Evolutionary conservation across 2,113 vertebrate species (phyloP).

Genomic region (Suncus etruscus): DNA sequence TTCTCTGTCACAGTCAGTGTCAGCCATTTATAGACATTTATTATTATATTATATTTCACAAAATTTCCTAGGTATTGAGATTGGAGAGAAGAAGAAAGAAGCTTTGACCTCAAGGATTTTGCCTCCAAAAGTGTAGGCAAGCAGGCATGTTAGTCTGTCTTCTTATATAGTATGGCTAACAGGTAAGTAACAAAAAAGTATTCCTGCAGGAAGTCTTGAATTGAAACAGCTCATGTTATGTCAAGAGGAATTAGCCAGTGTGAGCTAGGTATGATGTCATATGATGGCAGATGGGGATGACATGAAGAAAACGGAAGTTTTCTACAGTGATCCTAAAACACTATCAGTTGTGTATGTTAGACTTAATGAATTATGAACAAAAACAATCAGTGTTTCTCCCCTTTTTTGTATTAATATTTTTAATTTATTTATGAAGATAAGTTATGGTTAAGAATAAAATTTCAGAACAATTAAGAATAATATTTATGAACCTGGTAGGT

Average conservation of each 20-base stretch:
- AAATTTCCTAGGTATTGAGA: neutral
- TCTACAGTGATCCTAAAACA: neutral
- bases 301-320: neutral
- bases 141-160: neutral
- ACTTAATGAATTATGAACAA: neutral
- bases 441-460: no score
- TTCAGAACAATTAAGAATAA: no score
- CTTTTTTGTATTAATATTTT: neutral
- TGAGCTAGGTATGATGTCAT: neutral
- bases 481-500: no score
- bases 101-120: neutral
- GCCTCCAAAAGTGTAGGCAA: neutral
- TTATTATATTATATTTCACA: neutral
- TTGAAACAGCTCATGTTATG: neutral
- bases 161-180: neutral
- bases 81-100: neutral
- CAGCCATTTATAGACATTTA: neutral
- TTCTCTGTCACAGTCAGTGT: neutral
- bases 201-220: neutral
- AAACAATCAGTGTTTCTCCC: neutral
- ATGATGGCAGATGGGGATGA: neutral
- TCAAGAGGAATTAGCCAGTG: neutral
- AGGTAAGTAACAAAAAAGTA: neutral
- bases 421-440: no score
- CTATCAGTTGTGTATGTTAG: neutral